A percentile compares a stretch with the other conserved stretches of the same genome.
phyloP scores from a whole-genome alignment of 2,113 vertebrate genomes.

The Herpailurus yagouaroundi region DNA sequence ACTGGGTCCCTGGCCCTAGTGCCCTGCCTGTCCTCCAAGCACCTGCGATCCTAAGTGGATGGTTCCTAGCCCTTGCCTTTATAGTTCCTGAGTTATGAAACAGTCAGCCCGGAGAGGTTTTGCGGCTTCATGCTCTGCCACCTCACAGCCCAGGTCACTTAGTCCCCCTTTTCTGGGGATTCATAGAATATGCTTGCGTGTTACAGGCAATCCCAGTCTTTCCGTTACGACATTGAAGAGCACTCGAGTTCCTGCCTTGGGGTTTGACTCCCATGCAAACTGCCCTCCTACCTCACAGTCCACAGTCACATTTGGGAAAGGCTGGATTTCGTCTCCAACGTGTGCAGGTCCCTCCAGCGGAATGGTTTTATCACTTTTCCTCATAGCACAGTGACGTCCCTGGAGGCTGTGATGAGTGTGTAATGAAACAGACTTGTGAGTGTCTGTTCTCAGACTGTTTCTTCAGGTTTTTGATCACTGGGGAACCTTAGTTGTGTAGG shows the following conservation, averaged over 20 bases:
- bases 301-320: not conserved
- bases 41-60: not conserved
- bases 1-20: not conserved
- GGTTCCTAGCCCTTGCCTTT: not conserved
- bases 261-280: not conserved
- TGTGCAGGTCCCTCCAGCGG: not conserved
- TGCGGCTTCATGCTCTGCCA: not conserved
- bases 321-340: not conserved
- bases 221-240: not conserved
- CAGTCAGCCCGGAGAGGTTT: not conserved
- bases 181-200: not conserved
- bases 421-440: not conserved
- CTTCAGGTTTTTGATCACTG: not conserved
- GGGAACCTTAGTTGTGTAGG: not conserved
- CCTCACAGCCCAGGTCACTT: not conserved
- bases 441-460: not conserved
- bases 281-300: not conserved
- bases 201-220: not conserved
- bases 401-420: not conserved
- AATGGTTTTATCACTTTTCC: not conserved
- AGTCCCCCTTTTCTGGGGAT: not conserved
- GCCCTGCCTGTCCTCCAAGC: not conserved
- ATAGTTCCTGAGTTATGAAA: not conserved
- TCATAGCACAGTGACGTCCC: not conserved
- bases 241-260: not conserved